A percentile compares a stretch with the other conserved stretches of the same genome.
Evolutionary conservation across 2,797 vertebrate genomes (phyloP).

Genomic region (Anabas testudineus): DNA sequence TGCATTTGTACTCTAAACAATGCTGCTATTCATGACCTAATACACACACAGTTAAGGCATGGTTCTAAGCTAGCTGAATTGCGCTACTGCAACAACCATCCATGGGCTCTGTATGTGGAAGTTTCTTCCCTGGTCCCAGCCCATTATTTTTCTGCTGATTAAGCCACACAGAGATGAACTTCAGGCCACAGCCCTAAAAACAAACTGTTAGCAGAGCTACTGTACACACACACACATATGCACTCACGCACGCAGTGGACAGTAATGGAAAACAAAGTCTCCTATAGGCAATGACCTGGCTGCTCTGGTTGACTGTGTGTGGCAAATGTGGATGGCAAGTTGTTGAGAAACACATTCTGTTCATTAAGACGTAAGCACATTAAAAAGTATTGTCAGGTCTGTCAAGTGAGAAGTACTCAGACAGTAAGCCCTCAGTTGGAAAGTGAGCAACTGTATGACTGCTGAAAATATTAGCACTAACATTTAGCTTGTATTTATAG

Average conservation of each 20-base stretch:
- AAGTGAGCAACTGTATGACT: not conserved
- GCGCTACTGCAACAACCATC: conserved; percentile 53
- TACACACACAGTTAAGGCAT: conserved; percentile 32
- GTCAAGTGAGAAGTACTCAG: not conserved
- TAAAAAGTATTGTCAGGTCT: not conserved
- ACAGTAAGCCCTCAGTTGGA: not conserved
- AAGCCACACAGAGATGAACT: conserved; percentile 73
- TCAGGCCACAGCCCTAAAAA: conserved; percentile 75
- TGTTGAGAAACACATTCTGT: not conserved
- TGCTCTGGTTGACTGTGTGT: conserved; percentile 52
- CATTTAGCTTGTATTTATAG: not conserved
- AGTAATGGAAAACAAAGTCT: conserved; percentile 76
- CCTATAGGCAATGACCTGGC: conserved; percentile 60
- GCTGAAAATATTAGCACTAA: not conserved
- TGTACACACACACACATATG: conserved; percentile 37
- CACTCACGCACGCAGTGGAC: conserved; percentile 26
- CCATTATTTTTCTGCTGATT: conserved; percentile 79
- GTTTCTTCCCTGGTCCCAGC: conserved; percentile 65
- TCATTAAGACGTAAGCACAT: not conserved
- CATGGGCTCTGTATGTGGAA: conserved; percentile 72
- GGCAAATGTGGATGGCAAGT: no score
- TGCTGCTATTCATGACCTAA: conserved; percentile 37
- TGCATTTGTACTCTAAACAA: conserved; percentile 46
- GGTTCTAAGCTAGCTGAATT: conserved; percentile 32
- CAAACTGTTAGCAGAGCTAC: conserved; percentile 68